phyloP scores from a whole-genome alignment of 2,113 vertebrate species.

The Panurus biarmicus region DNA sequence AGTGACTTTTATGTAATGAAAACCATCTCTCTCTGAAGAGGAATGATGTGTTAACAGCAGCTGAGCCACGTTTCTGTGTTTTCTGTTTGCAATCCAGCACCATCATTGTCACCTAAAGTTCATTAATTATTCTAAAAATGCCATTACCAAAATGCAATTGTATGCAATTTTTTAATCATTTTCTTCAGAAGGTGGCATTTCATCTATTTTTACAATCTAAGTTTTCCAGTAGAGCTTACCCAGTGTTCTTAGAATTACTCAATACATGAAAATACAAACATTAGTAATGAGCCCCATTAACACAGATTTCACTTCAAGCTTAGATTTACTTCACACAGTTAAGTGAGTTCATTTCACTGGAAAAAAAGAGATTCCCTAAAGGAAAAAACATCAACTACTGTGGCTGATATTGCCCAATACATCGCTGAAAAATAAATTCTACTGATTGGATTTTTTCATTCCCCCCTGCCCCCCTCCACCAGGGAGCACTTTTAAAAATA shows the following conservation, averaged over 20 bases:
- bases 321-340: constrained; percentile 41
- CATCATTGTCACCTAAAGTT: background rate
- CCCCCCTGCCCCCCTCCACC: background rate
- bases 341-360: constrained; percentile 33
- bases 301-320: constrained; percentile 6
- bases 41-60: background rate
- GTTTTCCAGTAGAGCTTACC: background rate
- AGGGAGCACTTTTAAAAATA: constrained; percentile 54
- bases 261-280: background rate
- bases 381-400: constrained; percentile 18
- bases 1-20: background rate
- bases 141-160: background rate
- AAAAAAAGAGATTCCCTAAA: constrained; percentile 20
- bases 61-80: background rate
- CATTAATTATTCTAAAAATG: background rate
- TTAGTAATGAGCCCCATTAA: constrained; percentile 31
- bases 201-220: background rate
- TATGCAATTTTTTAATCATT: background rate
- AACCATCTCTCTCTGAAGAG: background rate
- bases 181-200: background rate
- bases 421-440: background rate
- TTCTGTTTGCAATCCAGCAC: background rate
- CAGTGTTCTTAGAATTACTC: background rate
- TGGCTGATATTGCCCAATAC: constrained; percentile 32
- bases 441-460: constrained; percentile 41